Evolutionary conservation across 2,797 vertebrate genomes (phyloP).

Genomic region (Urophycis tenuis): DNA sequence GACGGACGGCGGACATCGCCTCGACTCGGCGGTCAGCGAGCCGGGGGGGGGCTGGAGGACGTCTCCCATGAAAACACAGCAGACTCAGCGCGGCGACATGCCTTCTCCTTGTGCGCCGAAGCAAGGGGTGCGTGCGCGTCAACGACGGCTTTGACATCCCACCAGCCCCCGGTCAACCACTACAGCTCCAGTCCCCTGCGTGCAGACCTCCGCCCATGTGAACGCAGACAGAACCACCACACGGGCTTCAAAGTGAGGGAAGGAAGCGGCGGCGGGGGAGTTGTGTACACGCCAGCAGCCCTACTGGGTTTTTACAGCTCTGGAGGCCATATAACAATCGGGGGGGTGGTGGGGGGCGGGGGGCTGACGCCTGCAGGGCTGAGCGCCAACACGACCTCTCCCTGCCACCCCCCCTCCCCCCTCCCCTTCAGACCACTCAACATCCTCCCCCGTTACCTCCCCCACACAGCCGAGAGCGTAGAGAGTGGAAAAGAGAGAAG

Average conservation of each 20-base stretch:
- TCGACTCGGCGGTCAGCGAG: constrained; percentile 31
- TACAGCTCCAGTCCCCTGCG: constrained; percentile 26
- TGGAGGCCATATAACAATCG: constrained; percentile 48
- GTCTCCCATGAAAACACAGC: constrained; percentile 16
- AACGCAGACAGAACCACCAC: background rate
- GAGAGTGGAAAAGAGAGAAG: no score
- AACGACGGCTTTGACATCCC: background rate
- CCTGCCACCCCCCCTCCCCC: no score
- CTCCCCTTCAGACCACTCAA: constrained; percentile 40
- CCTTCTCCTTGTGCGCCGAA: constrained; percentile 23
- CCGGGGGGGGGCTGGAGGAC: constrained; percentile 4
- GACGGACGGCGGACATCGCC: constrained; percentile 27
- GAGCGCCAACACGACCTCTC: constrained; percentile 17
- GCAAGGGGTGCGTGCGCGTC: background rate
- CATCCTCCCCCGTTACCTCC: constrained; percentile 54
- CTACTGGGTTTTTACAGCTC: constrained; percentile 36
- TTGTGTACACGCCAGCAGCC: constrained; percentile 15
- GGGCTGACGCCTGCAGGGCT: constrained; percentile 48
- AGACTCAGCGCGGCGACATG: no score
- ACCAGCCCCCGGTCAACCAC: constrained; percentile 32
- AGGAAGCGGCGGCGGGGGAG: constrained; percentile 2
- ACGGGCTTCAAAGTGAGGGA: constrained; percentile 43
- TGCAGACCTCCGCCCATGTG: background rate
- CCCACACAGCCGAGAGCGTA: constrained; percentile 55
- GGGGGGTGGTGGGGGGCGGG: no score